Percentiles rank a stretch among this genome's conserved stretches.
Conservation (phyloP, 30 jellyfish, hydroid and myxozoan genomes). For the Hydractinia symbiolongicarpus region DNA sequence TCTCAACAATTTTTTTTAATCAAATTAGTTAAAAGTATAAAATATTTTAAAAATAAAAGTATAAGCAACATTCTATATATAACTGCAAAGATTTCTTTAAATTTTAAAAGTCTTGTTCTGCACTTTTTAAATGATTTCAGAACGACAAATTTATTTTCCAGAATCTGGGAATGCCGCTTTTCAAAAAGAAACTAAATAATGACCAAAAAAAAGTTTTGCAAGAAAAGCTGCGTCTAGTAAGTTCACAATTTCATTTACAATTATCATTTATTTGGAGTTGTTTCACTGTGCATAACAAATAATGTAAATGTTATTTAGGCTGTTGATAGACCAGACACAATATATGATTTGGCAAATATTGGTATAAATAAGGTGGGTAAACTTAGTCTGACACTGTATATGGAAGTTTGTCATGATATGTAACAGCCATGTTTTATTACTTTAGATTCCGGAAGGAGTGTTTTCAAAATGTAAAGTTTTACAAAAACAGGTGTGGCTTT, state of each 20-base stretch:
- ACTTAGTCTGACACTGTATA: background rate
- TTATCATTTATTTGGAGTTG: background rate
- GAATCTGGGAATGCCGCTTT: constrained; percentile 18
- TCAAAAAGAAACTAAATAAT: background rate
- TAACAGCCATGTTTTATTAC: background rate
- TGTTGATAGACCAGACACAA: constrained; percentile 62
- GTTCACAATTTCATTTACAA: background rate
- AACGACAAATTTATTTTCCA: background rate
- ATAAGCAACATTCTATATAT: too few relatives aligned
- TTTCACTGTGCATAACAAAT: background rate
- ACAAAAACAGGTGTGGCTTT: constrained; percentile 46
- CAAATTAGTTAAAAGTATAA: too few relatives aligned
- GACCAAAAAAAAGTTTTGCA: background rate
- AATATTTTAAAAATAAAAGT: too few relatives aligned
- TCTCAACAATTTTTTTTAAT: too few relatives aligned
- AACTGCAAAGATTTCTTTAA: too few relatives aligned
- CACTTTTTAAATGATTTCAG: background rate
- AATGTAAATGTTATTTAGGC: constrained; percentile 26
- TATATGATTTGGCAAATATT: constrained; percentile 59
- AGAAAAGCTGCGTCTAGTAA: constrained; percentile 13
- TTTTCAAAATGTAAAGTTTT: constrained; percentile 42
- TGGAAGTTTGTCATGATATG: background rate
- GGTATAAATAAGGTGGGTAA: constrained; percentile 42
- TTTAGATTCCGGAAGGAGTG: constrained; percentile 52
- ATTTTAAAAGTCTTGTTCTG: background rate